These are phyloP conservation scores for Caenorhabditis sp. DNA, from an alignment of 2,888 invertebrate species.

Conservation along the genomic window DNA sequence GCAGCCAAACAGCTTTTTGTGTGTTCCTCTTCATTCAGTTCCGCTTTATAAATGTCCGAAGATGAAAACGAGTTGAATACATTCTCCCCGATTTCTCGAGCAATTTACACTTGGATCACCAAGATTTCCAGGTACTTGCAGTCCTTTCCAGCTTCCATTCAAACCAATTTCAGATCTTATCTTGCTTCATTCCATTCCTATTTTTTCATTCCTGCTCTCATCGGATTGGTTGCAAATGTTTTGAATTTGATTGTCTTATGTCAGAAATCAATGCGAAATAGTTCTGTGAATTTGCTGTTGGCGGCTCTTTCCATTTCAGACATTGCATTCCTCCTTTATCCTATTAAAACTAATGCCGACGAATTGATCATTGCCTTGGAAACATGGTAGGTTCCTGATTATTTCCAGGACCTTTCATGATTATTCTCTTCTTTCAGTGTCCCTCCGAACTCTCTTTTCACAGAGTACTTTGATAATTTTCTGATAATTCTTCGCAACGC, in stretches of 20 bases:
- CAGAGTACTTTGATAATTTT: neutral
- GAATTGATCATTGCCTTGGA: neutral
- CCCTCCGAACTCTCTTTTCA: neutral
- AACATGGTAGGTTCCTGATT: neutral
- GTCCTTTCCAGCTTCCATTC: no score
- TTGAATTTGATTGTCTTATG: slow-evolving; percentile 8
- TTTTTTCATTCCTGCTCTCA: neutral
- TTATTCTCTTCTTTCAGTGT: neutral
- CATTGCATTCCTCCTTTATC: neutral
- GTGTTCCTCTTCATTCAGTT: no score
- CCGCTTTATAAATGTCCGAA: no score
- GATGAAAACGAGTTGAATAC: no score
- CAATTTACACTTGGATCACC: no score
- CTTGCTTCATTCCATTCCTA: neutral
- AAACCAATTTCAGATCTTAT: neutral
- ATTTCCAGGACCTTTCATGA: neutral
- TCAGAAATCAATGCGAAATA: slow-evolving; percentile 5
- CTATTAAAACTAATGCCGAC: neutral
- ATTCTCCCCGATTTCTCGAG: no score
- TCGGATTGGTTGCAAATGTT: neutral
- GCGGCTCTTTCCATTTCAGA: slow-evolving; percentile 6
- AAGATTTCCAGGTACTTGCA: no score
- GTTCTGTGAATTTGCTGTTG: neutral
- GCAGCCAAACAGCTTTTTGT: no score
- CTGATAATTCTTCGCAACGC: neutral